These are phyloP conservation scores for Myotis vivesi DNA, from an alignment of 2,797 vertebrate species.

Conservation along the genomic window DNA sequence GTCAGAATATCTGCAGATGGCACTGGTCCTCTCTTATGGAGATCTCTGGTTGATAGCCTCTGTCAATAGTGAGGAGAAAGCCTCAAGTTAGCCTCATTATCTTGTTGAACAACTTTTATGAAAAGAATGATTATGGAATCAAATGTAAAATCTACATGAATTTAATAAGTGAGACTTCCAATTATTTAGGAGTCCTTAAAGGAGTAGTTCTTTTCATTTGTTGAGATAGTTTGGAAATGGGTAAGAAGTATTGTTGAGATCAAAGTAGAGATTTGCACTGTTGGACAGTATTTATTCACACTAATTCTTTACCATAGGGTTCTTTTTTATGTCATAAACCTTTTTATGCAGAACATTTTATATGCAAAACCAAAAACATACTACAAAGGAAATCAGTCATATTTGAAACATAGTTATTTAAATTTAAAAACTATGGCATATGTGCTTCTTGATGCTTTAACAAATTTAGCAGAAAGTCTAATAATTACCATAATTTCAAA, in stretches of 20 bases:
- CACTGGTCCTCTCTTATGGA: background rate
- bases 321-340: background rate
- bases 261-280: background rate
- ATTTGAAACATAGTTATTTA: constrained; percentile 21
- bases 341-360: background rate
- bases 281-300: background rate
- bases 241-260: background rate
- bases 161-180: background rate
- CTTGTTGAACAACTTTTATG: background rate
- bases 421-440: background rate
- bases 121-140: background rate
- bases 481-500: background rate
- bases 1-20: too few species aligned
- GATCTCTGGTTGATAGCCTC: background rate
- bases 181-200: background rate
- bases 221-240: background rate
- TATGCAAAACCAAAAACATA: background rate
- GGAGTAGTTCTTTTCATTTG: background rate
- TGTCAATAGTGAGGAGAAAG: background rate
- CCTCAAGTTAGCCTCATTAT: background rate
- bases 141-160: background rate
- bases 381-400: background rate
- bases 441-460: background rate
- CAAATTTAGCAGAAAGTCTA: background rate
- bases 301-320: background rate